Percentiles rank a stretch among this genome's conserved stretches.
phyloP scores from a whole-genome alignment of 2,797 vertebrate genomes.

The Myiotriccus ornatus region DNA sequence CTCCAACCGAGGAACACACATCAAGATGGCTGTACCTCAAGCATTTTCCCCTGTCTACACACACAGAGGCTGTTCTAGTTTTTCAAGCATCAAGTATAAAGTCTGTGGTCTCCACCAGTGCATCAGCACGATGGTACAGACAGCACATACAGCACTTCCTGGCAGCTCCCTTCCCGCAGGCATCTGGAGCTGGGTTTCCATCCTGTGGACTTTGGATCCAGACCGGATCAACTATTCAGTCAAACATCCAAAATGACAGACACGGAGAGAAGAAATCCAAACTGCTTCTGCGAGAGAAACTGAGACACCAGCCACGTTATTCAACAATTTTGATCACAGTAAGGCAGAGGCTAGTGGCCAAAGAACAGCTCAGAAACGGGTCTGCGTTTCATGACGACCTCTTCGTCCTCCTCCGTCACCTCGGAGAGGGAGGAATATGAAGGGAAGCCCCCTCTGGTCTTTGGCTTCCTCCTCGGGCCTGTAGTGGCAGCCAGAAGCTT shows the following conservation, averaged over 20 bases:
- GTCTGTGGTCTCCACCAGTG: neutral
- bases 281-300: neutral
- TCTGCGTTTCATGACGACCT: slow-evolving; percentile 59
- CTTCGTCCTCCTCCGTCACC: slow-evolving; percentile 67
- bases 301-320: neutral
- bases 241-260: neutral
- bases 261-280: neutral
- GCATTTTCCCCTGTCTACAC: neutral
- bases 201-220: neutral
- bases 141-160: rapidly evolving
- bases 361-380: slow-evolving; percentile 73
- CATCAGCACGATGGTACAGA: rapidly evolving
- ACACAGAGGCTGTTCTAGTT: neutral
- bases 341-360: slow-evolving; percentile 36
- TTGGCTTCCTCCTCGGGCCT: slow-evolving; percentile 78
- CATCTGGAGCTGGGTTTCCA: neutral
- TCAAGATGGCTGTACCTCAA: neutral
- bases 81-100: neutral
- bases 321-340: neutral
- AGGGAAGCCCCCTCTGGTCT: slow-evolving; percentile 71
- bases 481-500: slow-evolving; percentile 82
- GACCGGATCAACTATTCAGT: neutral
- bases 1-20: neutral
- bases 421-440: slow-evolving; percentile 70
- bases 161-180: neutral